These are phyloP conservation scores for Sminthurinus aureus DNA, from an alignment of 2,888 invertebrate genomes.

Conservation along the genomic window DNA sequence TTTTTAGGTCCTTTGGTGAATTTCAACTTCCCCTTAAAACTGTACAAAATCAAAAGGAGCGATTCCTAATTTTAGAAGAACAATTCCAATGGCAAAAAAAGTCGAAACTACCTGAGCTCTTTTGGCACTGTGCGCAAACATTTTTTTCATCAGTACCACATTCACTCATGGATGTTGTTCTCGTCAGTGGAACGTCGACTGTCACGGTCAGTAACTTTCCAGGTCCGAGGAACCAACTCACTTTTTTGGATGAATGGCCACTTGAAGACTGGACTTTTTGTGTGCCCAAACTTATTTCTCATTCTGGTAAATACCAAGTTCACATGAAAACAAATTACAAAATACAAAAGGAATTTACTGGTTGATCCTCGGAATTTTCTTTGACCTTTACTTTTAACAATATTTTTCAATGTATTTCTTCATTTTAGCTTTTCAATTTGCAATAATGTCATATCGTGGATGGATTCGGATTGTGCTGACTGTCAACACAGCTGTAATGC, in stretches of 20 bases:
- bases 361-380: too few relatives aligned
- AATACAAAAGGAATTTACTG: too few relatives aligned
- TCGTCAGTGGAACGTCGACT: conserved; percentile 28
- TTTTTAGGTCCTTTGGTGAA: conserved; percentile 3
- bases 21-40: too few relatives aligned
- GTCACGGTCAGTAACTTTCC: conserved; percentile 38
- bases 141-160: background rate
- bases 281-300: conserved; percentile 26
- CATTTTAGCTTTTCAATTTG: conserved; percentile 1
- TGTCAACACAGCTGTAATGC: conserved; percentile 24
- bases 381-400: too few relatives aligned
- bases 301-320: conserved; percentile 40
- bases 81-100: conserved; percentile 22
- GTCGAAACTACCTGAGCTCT: conserved; percentile 22
- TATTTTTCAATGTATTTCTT: background rate
- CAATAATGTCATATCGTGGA: conserved; percentile 19
- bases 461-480: conserved; percentile 15
- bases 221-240: conserved; percentile 20
- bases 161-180: conserved; percentile 20
- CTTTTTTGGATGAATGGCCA: conserved; percentile 23
- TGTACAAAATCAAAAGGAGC: too few relatives aligned
- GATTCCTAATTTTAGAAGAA: too few relatives aligned
- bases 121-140: background rate
- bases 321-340: too few relatives aligned
- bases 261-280: conserved; percentile 33